phyloP scores from a whole-genome alignment of 2,888 invertebrate genomes.

The Callosobruchus maculatus region DNA sequence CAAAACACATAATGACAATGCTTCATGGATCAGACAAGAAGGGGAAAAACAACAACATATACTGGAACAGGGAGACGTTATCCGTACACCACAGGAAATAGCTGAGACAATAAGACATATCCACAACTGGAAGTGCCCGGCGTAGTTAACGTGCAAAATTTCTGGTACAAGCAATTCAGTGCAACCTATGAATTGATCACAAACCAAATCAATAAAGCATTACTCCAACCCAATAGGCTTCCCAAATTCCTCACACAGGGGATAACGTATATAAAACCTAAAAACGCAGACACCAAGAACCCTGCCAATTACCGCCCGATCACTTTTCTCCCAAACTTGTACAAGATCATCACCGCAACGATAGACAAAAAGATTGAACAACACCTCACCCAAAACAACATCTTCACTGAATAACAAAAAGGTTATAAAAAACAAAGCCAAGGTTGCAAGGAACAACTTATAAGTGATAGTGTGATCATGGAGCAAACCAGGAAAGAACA shows the following conservation, averaged over 20 bases:
- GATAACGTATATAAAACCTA: neutral
- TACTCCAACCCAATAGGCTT: neutral
- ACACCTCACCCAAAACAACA: neutral
- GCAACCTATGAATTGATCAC: neutral
- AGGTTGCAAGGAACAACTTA: constrained; percentile 5
- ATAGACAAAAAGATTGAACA: neutral
- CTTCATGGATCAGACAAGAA: too few relatives aligned
- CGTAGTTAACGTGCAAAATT: neutral
- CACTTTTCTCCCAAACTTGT: neutral
- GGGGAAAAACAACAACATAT: too few relatives aligned
- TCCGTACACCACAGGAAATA: too few relatives aligned
- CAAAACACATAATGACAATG: too few relatives aligned
- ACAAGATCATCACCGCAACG: neutral
- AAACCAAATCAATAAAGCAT: neutral
- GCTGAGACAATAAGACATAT: too few relatives aligned
- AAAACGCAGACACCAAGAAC: neutral
- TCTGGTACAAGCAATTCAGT: neutral
- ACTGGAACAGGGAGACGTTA: too few relatives aligned
- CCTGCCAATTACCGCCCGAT: neutral
- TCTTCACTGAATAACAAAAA: constrained; percentile 3
- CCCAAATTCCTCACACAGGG: neutral
- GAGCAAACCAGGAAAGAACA: neutral
- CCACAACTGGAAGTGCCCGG: too few relatives aligned
- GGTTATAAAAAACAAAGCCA: neutral
- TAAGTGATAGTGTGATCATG: neutral